Percentiles rank a stretch among this genome's conserved stretches.
Evolutionary conservation across 2,113 vertebrate species (phyloP).

Genomic region (Ellobius talpinus): DNA sequence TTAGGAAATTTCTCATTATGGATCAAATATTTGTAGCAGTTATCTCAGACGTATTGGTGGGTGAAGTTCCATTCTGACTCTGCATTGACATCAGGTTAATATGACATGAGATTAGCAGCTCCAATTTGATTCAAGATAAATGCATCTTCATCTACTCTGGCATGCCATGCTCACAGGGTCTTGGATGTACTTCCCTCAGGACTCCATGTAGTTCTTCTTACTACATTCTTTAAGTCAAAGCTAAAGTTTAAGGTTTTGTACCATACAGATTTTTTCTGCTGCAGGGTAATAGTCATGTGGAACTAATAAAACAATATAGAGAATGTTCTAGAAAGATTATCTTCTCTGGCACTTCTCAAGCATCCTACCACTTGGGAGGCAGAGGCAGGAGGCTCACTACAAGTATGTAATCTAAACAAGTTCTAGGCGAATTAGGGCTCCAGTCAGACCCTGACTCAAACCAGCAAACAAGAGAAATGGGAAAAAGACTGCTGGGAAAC

Average conservation of each 20-base stretch:
- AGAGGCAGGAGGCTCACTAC: background rate
- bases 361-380: background rate
- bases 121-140: conserved; percentile 21
- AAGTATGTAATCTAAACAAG: background rate
- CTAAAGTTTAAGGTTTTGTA: background rate
- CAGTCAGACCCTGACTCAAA: background rate
- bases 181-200: background rate
- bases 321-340: background rate
- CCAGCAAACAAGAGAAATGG: background rate
- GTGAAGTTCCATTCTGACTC: background rate
- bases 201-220: background rate
- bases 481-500: background rate
- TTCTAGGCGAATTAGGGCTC: background rate
- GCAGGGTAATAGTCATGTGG: background rate
- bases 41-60: background rate
- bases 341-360: background rate
- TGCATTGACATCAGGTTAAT: background rate
- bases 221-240: background rate
- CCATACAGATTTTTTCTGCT: background rate
- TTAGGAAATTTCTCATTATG: background rate
- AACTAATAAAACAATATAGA: background rate
- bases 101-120: background rate
- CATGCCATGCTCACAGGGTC: background rate
- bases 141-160: background rate
- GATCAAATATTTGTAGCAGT: background rate